Evolutionary conservation across 1,140 invertebrate genomes (phyloP).

Genomic region (Nebria ingens): DNA sequence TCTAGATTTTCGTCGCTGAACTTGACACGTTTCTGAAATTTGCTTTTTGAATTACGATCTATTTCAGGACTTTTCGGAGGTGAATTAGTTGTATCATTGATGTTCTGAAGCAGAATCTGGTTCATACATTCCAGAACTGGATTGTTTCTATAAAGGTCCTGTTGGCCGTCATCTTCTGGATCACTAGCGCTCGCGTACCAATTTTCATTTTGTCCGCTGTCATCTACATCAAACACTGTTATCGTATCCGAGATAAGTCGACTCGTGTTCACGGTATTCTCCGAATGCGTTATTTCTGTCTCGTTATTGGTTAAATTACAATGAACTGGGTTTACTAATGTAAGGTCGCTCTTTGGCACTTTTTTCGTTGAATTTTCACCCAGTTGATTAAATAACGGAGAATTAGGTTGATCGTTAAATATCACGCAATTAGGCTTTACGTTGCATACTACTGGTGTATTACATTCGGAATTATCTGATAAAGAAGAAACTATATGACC

Average conservation of each 20-base stretch:
- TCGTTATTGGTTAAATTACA: neutral
- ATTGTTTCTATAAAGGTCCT: conserved; percentile 57
- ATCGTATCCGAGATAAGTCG: conserved; percentile 7
- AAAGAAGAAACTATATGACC: conserved; percentile 39
- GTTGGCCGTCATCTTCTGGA: conserved; percentile 52
- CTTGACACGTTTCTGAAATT: conserved; percentile 29
- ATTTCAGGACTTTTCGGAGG: conserved; percentile 32
- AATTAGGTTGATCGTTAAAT: conserved; percentile 24
- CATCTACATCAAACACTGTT: conserved; percentile 21
- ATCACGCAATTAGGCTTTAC: conserved; percentile 33
- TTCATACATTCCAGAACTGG: conserved; percentile 67
- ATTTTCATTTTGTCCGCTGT: conserved; percentile 46
- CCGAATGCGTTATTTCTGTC: conserved; percentile 24
- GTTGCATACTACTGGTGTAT: conserved; percentile 20
- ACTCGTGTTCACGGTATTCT: conserved; percentile 21
- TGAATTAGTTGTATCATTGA: conserved; percentile 29
- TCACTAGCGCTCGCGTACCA: conserved; percentile 60
- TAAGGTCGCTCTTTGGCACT: conserved; percentile 11
- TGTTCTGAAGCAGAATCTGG: conserved; percentile 57
- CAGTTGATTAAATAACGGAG: neutral
- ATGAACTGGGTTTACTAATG: conserved; percentile 10
- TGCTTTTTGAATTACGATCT: conserved; percentile 24
- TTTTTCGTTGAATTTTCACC: conserved; percentile 13
- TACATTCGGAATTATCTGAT: conserved; percentile 36
- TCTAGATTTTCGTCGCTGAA: conserved; percentile 28